Conservation (phyloP, 2,797 vertebrate genomes). For the Masticophis lateralis region DNA sequence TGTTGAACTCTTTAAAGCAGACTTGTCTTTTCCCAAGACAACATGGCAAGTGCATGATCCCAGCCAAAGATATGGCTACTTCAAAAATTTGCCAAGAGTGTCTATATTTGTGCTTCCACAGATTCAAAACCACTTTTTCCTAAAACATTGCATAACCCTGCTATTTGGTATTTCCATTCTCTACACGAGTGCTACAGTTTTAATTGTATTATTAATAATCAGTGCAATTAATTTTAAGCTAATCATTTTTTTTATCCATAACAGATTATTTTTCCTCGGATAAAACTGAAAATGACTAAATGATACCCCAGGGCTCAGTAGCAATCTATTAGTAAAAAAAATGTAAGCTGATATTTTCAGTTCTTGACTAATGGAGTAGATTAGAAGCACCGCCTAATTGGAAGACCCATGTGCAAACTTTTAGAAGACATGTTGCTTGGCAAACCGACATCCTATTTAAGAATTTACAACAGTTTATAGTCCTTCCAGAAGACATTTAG, state of each 20-base stretch:
- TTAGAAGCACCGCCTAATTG: not conserved
- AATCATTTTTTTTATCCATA: not conserved
- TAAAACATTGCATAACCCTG: not conserved
- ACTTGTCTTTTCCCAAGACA: not conserved
- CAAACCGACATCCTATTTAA: not conserved
- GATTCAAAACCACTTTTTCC: not conserved
- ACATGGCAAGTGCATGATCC: not conserved
- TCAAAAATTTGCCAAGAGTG: not conserved
- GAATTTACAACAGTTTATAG: not conserved
- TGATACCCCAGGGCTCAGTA: not conserved
- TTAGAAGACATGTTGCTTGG: not conserved
- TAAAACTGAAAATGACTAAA: not conserved
- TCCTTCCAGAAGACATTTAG: conserved; percentile 6
- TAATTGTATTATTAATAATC: conserved; percentile 25
- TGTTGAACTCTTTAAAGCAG: not conserved
- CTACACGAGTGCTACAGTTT: not conserved
- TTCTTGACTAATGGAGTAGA: not conserved
- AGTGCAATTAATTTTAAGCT: not conserved
- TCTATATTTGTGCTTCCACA: not conserved
- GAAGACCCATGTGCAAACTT: not conserved
- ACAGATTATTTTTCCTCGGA: not conserved
- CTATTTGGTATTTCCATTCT: not conserved
- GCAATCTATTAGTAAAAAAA: not conserved
- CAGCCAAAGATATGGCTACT: not conserved
- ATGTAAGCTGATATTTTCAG: not conserved